These are phyloP conservation scores for Coccyzus lansbergi DNA, from an alignment of 2,797 vertebrate genomes.

Conservation along the genomic window DNA sequence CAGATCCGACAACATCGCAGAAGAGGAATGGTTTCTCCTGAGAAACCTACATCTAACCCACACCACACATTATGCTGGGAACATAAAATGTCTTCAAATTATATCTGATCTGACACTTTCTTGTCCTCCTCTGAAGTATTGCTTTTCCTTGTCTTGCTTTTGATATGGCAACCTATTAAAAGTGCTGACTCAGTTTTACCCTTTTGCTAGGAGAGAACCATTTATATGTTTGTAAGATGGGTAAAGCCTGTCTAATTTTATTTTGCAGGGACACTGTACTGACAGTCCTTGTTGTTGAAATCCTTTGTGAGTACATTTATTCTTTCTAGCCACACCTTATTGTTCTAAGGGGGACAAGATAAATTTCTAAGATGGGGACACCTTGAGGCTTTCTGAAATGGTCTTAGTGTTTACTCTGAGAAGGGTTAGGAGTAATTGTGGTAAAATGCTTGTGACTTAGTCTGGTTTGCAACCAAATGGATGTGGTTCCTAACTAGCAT, in stretches of 20 bases:
- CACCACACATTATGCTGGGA: neutral
- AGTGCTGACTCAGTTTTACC: neutral
- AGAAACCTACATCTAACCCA: neutral
- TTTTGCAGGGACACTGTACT: neutral
- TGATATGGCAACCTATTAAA: constrained; percentile 8
- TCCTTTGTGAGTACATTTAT: neutral
- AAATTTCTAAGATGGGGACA: neutral
- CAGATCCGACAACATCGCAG: neutral
- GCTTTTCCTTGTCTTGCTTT: neutral
- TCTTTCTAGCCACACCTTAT: neutral
- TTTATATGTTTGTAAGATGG: neutral
- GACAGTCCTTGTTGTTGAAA: neutral
- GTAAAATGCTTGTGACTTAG: neutral
- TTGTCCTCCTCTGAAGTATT: neutral
- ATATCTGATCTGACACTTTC: neutral
- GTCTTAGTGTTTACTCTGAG: neutral
- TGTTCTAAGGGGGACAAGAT: neutral
- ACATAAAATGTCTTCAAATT: neutral
- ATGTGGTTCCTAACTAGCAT: neutral
- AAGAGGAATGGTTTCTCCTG: constrained; percentile 5
- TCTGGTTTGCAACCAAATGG: neutral
- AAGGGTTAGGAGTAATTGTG: neutral
- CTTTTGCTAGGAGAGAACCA: neutral
- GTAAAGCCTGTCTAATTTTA: neutral
- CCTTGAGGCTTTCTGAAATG: neutral